Percentiles rank a stretch among this genome's conserved stretches.
Conservation (phyloP, 2,888 invertebrate genomes). For the Blastobasis adustella region DNA sequence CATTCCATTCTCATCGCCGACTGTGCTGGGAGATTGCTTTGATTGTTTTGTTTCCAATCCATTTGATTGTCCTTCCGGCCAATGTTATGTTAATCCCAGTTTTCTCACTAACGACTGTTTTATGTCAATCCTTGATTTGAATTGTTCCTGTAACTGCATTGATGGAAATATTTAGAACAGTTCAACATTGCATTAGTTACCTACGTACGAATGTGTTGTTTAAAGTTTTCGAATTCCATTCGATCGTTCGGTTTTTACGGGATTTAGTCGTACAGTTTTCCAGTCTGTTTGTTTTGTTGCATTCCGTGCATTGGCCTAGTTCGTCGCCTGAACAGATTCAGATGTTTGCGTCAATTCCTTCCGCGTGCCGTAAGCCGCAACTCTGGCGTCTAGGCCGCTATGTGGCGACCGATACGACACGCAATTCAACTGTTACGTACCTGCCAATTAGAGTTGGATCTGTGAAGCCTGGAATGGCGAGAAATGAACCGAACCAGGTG, state of each 20-base stretch:
- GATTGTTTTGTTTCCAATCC: conserved; percentile 22
- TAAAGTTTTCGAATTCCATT: conserved; percentile 6
- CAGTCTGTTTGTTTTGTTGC: conserved; percentile 49
- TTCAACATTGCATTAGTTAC: not conserved
- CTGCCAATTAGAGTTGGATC: too few relatives aligned
- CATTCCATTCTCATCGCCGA: conserved; percentile 21
- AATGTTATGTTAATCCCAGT: conserved; percentile 18
- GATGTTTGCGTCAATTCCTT: conserved; percentile 29
- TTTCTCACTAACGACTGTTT: conserved; percentile 25
- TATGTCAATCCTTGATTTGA: not conserved
- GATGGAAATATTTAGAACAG: not conserved
- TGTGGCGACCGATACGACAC: too few relatives aligned
- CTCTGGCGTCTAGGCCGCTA: too few relatives aligned
- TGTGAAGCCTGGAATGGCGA: too few relatives aligned
- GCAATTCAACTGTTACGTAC: too few relatives aligned
- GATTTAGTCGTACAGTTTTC: conserved; percentile 33
- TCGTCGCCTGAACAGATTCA: conserved; percentile 33
- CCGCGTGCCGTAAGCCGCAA: conserved; percentile 4
- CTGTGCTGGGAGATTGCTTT: conserved; percentile 4
- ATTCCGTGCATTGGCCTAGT: conserved; percentile 45
- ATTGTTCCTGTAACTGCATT: conserved; percentile 1
- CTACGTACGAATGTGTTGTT: not conserved
- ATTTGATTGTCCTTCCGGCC: conserved; percentile 20
- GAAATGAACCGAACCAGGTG: too few relatives aligned
- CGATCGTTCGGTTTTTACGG: conserved; percentile 6